Evolutionary conservation across 2,113 vertebrate species (phyloP), one percentile per base, ranked within the genome.

Genomic region (Corydoras sp.): DNA sequence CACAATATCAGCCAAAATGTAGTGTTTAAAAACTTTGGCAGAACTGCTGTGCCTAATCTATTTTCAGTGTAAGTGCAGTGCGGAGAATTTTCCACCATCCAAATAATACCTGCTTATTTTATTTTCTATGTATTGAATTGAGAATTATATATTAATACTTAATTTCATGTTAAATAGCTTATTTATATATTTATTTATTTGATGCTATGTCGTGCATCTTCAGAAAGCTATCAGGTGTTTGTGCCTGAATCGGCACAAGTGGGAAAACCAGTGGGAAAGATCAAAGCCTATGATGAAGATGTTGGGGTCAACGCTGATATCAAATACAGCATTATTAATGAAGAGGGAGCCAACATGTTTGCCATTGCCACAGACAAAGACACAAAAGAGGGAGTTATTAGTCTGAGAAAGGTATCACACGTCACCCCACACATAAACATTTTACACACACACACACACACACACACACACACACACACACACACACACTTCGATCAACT

Each of bases 171-270:
- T 43, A 43, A 8, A 43, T 24, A 43, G 35, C 35, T 43, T 43
- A 43, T 43, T 43, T 43, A 43, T 43, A 5, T 8, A 43, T 43
- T 43, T 43, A 43, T 61, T 54, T 14, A 61, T 53, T 11, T 13
- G 30, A 13, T n/a, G 30, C 12, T 50, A 50, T 71, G 66, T 60
- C 72, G 11, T 78, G 12, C 75, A 56, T 55, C 59, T 80, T 53
- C 88, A 99, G 97, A 96, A 83, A 95, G 95, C 83, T 98, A 97
- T 84, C 93, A 98, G 30, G 86, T 98, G 0, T 98, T 95, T 77
- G 97, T 99, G 79, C 93, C 94, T 10, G 97, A 99, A 80, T 97
- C 95, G 0, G 94, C 96, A 63, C 89, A 94, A 88, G 93, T 98
- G 63, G 95, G 95, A 29, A 95, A 95, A 68, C 90, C 94, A 11